Percentiles rank a stretch among this genome's conserved stretches.
phyloP scores from a whole-genome alignment of 2,797 vertebrate species.

The Pyrocephalus nanus region DNA sequence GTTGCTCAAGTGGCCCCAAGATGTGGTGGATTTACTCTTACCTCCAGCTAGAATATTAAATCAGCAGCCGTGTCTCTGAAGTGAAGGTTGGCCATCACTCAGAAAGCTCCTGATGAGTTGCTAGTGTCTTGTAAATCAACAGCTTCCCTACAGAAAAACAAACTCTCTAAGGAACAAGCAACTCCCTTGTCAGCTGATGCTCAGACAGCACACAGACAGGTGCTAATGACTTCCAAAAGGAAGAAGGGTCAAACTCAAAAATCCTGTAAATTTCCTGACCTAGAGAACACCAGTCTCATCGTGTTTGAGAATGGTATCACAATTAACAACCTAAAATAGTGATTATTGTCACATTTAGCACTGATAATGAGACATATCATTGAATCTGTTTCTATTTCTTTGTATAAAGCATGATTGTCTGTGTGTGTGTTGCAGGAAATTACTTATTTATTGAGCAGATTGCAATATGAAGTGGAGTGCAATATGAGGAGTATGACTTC shows the following conservation, averaged over 20 bases:
- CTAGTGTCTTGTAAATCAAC: background rate
- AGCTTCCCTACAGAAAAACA: background rate
- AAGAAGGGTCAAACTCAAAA: constrained; percentile 4
- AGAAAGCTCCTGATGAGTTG: background rate
- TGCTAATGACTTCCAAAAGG: background rate
- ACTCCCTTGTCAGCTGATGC: background rate
- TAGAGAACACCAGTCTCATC: background rate
- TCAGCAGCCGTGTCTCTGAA: background rate
- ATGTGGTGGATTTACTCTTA: background rate
- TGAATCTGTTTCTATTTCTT: background rate
- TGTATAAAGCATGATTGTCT: background rate
- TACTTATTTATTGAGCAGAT: background rate
- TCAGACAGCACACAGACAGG: background rate
- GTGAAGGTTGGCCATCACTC: background rate
- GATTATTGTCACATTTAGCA: background rate
- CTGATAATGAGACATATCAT: background rate
- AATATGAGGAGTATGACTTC: background rate
- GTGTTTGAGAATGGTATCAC: background rate
- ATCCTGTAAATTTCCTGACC: background rate
- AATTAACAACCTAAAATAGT: background rate
- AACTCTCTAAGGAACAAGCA: background rate
- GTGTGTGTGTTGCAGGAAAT: background rate
- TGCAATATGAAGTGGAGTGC: background rate
- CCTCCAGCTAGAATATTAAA: background rate
- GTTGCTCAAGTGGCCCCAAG: background rate